Evolutionary conservation across 2,113 vertebrate species (phyloP), one percentile per base, ranked within the genome.

Genomic region (Psittacula cyanocephala): DNA sequence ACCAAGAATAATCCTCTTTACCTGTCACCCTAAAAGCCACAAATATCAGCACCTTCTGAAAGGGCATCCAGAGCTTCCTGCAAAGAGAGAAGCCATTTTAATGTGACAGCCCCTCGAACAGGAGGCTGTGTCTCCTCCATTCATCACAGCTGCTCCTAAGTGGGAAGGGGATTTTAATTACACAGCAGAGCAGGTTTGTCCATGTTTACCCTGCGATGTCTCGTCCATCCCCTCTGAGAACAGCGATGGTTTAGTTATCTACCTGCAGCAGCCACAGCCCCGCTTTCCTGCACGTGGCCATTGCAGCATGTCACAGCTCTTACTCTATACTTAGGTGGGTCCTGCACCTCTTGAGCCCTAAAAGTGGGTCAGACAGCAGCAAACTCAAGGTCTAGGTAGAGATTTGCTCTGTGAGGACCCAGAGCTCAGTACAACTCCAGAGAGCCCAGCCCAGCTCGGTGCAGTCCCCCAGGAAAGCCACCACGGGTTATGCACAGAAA

Each of bases 31-130:
- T 22, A 17, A 15, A 62, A 83, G 89, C 44, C 52, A 17, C 5
- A 1, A 50, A 2, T 17, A 39, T 7, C 25, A 60, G 47, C 53
- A 31, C 31, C 39, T 52, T 63, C 67, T 7, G 16, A 1, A 13
- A 70, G 33, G 4, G 2, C 52, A 49, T 22, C 33, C 44, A 68
- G 50, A 76, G 57, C 68, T 68, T 49, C 47, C 29, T 17, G 19
- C 14, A 5, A 59, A 49, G 23, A 53, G 60, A 24, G n/a, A 28
- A 59, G 6, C 28, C 24, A 8, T 14, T 15, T 12, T 3, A 43
- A 46, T 0, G 0, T 2, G 25, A 60, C 41, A 50, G 57, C 29
- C 24, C 50, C 44, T 62, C 6, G 0, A 27, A 11, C 0, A 6
- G 59, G 27, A 39, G 9, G 4, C 49, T 41, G 22, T 41, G 22